A percentile compares a stretch with the other conserved stretches of the same genome.
Conservation (phyloP, 2,888 invertebrate species). For the Campoplex nolae region DNA sequence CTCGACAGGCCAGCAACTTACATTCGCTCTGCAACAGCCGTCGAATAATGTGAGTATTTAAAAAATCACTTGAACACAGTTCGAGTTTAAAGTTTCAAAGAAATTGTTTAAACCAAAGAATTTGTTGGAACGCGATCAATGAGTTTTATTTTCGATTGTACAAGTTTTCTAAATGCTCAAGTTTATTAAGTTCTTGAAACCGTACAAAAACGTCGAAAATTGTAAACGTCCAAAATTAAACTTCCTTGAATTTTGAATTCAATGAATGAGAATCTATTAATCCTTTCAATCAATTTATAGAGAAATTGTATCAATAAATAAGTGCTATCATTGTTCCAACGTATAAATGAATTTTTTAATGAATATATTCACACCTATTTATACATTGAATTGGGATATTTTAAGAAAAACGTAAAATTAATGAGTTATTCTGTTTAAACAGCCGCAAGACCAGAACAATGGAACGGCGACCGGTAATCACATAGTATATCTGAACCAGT, state of each 20-base stretch:
- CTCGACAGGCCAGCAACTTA: slow-evolving; percentile 82
- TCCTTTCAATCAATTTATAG: no score
- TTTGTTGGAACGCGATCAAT: neutral
- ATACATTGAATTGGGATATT: neutral
- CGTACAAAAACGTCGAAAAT: neutral
- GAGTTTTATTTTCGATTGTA: no score
- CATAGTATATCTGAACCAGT: slow-evolving; percentile 83
- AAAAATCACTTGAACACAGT: neutral
- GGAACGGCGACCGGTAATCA: slow-evolving; percentile 83
- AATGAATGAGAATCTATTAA: neutral
- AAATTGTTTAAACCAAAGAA: neutral
- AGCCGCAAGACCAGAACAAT: slow-evolving; percentile 83
- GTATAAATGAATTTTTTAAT: neutral
- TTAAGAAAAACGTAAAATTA: slow-evolving; percentile 24
- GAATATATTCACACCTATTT: neutral
- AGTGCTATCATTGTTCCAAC: neutral
- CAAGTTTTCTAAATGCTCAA: no score
- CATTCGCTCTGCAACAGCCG: slow-evolving; percentile 83
- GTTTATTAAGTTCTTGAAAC: neutral
- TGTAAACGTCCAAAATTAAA: neutral
- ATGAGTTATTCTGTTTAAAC: slow-evolving; percentile 49
- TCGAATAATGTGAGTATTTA: slow-evolving; percentile 80
- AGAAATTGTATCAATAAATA: neutral
- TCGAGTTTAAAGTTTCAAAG: no score
- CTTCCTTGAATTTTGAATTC: neutral